Conservation (phyloP, 2,888 invertebrate species). For the Tethea ocularis region DNA sequence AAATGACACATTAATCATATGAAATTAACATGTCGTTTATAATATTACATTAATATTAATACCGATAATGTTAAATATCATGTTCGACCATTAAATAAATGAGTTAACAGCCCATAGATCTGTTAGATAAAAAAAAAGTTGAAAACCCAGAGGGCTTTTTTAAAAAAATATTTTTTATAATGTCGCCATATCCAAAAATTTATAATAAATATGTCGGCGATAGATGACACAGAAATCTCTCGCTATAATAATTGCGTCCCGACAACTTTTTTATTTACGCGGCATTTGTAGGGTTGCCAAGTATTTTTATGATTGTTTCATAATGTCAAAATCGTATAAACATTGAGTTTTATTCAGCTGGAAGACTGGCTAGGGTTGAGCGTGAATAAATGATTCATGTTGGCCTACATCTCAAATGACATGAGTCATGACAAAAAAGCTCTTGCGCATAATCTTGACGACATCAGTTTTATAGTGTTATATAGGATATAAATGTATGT, state of each 20-base stretch:
- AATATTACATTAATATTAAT: neutral
- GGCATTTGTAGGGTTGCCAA: conserved; percentile 51
- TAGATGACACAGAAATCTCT: neutral
- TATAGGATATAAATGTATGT: too few relatives aligned
- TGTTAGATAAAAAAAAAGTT: conserved; percentile 10
- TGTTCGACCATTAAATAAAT: conserved; percentile 23
- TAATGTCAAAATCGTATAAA: conserved; percentile 55
- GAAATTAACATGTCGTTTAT: neutral
- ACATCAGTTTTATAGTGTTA: neutral
- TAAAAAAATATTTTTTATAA: neutral
- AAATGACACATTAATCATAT: neutral
- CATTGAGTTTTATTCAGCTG: conserved; percentile 38
- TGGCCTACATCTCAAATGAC: neutral
- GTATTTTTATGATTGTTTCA: conserved; percentile 62
- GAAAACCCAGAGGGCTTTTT: neutral
- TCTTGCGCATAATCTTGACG: neutral
- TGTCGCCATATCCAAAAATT: neutral
- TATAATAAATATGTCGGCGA: neutral
- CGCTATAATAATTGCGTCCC: neutral
- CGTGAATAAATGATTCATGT: neutral
- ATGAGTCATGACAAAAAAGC: neutral
- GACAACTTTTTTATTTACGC: neutral
- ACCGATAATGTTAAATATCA: neutral
- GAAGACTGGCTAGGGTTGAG: conserved; percentile 19
- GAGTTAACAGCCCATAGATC: conserved; percentile 21